Conservation (phyloP, 2,113 vertebrate species). For the Chaenogobius annularis region DNA sequence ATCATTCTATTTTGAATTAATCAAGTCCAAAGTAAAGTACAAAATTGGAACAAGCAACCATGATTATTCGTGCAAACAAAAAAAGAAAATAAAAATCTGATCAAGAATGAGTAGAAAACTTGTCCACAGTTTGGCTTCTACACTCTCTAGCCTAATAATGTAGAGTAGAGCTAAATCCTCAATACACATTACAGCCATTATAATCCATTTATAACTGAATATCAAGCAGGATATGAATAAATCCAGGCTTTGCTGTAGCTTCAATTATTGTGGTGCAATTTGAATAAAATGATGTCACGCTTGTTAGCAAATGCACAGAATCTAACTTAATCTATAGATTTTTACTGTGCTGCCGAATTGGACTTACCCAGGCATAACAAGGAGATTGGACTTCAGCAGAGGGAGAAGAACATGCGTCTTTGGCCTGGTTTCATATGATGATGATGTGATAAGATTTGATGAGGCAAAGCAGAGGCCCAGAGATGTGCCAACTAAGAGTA, state of each 20-base stretch:
- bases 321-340: background rate
- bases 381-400: slow-evolving; percentile 2
- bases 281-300: background rate
- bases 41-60: too few species aligned
- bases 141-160: too few species aligned
- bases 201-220: background rate
- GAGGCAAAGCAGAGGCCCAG: slow-evolving; percentile 26
- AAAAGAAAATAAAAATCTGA: too few species aligned
- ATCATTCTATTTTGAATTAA: too few species aligned
- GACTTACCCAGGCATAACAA: background rate
- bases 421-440: slow-evolving; percentile 13
- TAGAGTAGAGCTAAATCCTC: too few species aligned
- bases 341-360: background rate
- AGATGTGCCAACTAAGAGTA: slow-evolving; percentile 26
- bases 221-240: background rate
- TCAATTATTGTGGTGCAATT: background rate
- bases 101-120: too few species aligned
- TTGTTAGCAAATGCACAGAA: background rate
- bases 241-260: background rate
- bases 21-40: too few species aligned
- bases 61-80: too few species aligned
- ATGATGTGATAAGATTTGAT: slow-evolving; percentile 27
- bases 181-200: background rate
- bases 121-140: too few species aligned
- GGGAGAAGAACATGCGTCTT: slow-evolving; percentile 12